phyloP scores from a whole-genome alignment of 2,888 invertebrate species.

The Dioctria linearis region DNA sequence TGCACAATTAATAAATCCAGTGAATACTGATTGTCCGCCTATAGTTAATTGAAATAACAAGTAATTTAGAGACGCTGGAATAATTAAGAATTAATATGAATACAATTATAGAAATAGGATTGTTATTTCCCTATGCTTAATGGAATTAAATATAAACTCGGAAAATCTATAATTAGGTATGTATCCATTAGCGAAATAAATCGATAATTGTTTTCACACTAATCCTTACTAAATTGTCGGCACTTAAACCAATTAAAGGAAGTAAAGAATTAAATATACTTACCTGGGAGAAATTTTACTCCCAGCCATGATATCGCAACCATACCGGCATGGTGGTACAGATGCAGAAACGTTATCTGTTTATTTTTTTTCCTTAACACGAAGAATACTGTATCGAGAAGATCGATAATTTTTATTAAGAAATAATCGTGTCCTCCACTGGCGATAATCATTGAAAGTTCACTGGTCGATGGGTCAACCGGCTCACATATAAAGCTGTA shows the following conservation, averaged over 20 bases:
- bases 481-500: constrained; percentile 56
- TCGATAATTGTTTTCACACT: too few species aligned
- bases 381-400: constrained; percentile 81
- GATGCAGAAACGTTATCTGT: constrained; percentile 83
- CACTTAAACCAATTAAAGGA: too few species aligned
- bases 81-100: too few species aligned
- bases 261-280: too few species aligned
- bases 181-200: background rate
- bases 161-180: too few species aligned
- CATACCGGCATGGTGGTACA: constrained; percentile 87
- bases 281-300: constrained; percentile 72
- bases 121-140: too few species aligned
- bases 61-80: too few species aligned
- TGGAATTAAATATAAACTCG: too few species aligned
- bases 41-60: too few species aligned
- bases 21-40: constrained; percentile 76
- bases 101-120: too few species aligned
- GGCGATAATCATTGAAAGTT: constrained; percentile 69
- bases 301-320: constrained; percentile 76
- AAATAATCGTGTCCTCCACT: constrained; percentile 75
- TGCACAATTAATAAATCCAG: constrained; percentile 79
- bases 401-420: constrained; percentile 76
- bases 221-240: too few species aligned
- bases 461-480: constrained; percentile 37
- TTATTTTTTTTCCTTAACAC: constrained; percentile 81